phyloP scores from a whole-genome alignment of 2,797 vertebrate species.

The Pterois miles region DNA sequence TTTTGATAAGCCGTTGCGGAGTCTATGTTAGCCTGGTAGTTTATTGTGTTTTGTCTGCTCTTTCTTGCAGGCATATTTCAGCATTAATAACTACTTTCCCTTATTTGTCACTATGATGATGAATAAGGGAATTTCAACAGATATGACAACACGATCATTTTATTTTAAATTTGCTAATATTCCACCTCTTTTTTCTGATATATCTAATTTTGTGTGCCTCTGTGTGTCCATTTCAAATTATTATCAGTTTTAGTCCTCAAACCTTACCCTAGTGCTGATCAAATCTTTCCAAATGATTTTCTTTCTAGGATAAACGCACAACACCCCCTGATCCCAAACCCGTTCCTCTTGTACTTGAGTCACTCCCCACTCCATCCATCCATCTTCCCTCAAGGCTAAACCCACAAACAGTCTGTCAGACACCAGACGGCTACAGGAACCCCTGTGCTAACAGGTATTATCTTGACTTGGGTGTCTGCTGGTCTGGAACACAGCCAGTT shows the following conservation, averaged over 20 bases:
- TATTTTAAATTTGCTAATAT: neutral
- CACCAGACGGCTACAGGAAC: conserved; percentile 82
- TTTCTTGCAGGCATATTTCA: neutral
- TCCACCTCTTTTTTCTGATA: neutral
- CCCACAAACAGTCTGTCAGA: conserved; percentile 79
- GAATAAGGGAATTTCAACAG: no score
- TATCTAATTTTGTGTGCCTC: neutral
- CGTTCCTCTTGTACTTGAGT: conserved; percentile 66
- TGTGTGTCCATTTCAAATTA: neutral
- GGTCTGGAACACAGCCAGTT: neutral
- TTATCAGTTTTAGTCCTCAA: neutral
- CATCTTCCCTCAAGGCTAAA: conserved; percentile 71
- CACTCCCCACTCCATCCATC: conserved; percentile 73
- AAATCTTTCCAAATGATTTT: neutral
- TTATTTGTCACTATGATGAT: neutral
- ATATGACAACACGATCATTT: neutral
- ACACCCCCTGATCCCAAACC: conserved; percentile 75
- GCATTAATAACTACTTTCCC: neutral
- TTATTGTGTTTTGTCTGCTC: neutral
- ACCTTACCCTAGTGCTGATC: neutral
- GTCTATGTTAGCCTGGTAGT: neutral
- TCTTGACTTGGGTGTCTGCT: neutral
- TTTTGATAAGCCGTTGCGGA: neutral
- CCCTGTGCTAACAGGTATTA: conserved; percentile 72
- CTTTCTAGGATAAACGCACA: conserved; percentile 78